Evolutionary conservation across 2,888 invertebrate genomes (phyloP), one percentile per base, ranked within the genome.

Genomic region (Leptopilina syphax): DNA sequence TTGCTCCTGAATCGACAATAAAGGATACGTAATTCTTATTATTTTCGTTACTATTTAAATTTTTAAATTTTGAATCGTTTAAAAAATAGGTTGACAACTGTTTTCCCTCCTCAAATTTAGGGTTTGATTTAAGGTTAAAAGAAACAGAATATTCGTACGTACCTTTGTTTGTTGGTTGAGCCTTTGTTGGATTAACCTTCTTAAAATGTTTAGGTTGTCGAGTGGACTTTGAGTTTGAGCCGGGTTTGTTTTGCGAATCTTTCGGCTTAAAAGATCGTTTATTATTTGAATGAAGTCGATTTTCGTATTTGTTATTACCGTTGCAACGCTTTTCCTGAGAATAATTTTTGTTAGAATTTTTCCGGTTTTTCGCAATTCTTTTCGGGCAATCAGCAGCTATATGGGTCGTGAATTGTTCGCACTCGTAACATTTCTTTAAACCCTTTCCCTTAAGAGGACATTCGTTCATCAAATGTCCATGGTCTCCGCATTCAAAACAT

Each of bases 371-470:
- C 10, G 77, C 47, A 1, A 65, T 1, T 65, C 65, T 9, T 67
- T 66, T n/a, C 18, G 73, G 78, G 65, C 73, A 78, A n/a, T 70
- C 65, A n/a, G 41, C 44, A n/a, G 77, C 73, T 9, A 68, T 73
- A 50, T 81, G 79, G 4, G 5, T 44, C 6, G 77, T 60, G 27
- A 79, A 77, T 13, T n/a, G 13, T 34, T 77, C 63, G 63, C 81
- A 81, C 18, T 67, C 77, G 73, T 81, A 81, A 54, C 80, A 82
- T 70, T 84, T 81, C 10, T 63, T 6, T 13, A 79, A 9, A 8
- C 80, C 81, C 34, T n/a, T 18, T 12, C 78, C 79, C 57, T 82
- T 77, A 1, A 13, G 44, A 0, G 82, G 81, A 82, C 83, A 83
- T 50, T 81, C 80, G 34, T 66, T 65, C 24, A 44, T 41, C 77